phyloP scores from a whole-genome alignment of 2,888 invertebrate genomes.

The Nebria salina region DNA sequence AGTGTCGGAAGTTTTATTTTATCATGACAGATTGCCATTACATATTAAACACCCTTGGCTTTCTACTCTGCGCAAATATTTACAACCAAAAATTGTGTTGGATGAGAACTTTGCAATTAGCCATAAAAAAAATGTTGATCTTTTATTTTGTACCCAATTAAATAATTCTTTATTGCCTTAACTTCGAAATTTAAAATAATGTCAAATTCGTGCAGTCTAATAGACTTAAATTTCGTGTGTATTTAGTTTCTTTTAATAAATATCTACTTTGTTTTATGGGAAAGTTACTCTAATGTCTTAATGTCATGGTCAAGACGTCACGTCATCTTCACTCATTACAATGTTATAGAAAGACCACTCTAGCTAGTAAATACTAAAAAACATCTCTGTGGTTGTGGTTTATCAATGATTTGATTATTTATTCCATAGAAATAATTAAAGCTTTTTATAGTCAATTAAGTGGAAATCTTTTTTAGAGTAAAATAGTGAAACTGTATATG shows the following conservation, averaged over 20 bases:
- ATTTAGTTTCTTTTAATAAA: slow-evolving; percentile 13
- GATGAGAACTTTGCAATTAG: slow-evolving; percentile 1
- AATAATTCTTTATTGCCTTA: slow-evolving; percentile 4
- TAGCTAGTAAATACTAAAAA: background rate
- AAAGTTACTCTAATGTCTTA: slow-evolving; percentile 2
- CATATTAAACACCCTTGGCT: too few relatives aligned
- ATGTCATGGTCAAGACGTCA: slow-evolving; percentile 39
- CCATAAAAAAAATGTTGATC: slow-evolving; percentile 12
- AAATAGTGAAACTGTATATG: too few relatives aligned
- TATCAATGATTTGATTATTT: background rate
- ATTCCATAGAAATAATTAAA: too few relatives aligned
- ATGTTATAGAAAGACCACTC: background rate
- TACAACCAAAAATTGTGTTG: background rate
- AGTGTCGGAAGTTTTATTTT: too few relatives aligned
- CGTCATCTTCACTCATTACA: slow-evolving; percentile 21
- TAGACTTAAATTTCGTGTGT: background rate
- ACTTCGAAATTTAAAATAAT: slow-evolving; percentile 20
- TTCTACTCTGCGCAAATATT: background rate
- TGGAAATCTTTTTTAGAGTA: too few relatives aligned
- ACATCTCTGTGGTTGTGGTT: background rate
- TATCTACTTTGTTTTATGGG: background rate
- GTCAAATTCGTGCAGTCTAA: slow-evolving; percentile 33
- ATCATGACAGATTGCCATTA: too few relatives aligned
- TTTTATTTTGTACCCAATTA: slow-evolving; percentile 2
- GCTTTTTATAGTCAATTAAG: too few relatives aligned